Base-by-base conservation (phyloP, 2,113 vertebrate genomes). In the Bos indicus region DNA sequence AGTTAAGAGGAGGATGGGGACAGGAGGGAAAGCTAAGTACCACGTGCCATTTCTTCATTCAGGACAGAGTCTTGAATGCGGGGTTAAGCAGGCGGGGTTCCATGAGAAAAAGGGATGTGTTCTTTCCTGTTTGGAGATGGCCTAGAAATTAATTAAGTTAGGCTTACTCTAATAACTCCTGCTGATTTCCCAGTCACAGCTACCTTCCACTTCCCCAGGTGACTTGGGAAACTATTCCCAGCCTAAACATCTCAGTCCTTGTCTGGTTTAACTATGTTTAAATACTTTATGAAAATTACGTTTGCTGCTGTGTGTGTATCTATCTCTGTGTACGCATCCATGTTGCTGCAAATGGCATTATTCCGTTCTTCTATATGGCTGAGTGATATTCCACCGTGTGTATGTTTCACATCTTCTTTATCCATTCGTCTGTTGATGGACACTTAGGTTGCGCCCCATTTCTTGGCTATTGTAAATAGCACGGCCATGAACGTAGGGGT, bases 181-280 rank as follows among this genome's bases (percentile, higher is more conserved):
- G 12, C 10, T 3, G 11, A 17, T 28, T 64, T 52, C 57, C 17
- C 56, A 14, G 51, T 52, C 23, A 54, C 23, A 19, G 1, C 40
- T n/a, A 3, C 48, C 40, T 56, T 64, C 64, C 2, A 15, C 2
- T 11, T 43, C 3, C 7, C 11, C 8, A 13, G 7, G 21, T 71
- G 46, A 21, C 51, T 59, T 60, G 59, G 23, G n/a, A 67, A 74
- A 46, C 8, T 33, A 4, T 48, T 57, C 16, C 33, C n/a, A 14
- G 28, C 77, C 26, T 23, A 19, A 14, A 7, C 9, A 0, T 6
- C 13, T 25, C 16, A 26, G 28, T 9, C 25, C 6, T n/a, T 48
- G 11, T 12, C 88, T 5, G 3, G 14, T n/a, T 57, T 64, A 28
- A 62, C 17, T 48, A 0, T 25, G 15, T 19, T 67, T 67, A 28